Base-by-base conservation (phyloP, 2,113 vertebrate genomes). In the Ophthalmotilapia sp. region DNA sequence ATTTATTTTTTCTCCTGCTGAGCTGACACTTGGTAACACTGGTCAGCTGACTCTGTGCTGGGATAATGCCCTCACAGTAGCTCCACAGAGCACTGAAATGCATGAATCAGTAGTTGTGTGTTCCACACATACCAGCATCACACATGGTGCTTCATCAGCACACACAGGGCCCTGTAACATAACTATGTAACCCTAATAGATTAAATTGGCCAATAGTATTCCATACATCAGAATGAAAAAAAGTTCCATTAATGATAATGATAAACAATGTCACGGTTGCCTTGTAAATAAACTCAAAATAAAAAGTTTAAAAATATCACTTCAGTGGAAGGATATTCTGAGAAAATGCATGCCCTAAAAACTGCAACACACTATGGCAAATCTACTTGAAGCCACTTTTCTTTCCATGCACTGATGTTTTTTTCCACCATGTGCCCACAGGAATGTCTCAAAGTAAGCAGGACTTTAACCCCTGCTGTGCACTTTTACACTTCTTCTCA, bases 81-180 rank as follows among this genome's bases (percentile, higher is more conserved):
- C 84, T 79, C 54, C 55, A 51, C 73, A 73, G 53, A 82, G 79
- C 62, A 6, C 21, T 80, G 84, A 90, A 91, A 89, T 90, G 79
- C 84, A 56, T 90, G 91, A 93, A 87, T 94, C 92, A 91, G 94
- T 92, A 90, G 91, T 91, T 90, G 87, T 88, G 88, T 36, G 89
- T 90, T 90, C 84, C 90, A 92, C 82, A 85, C 94, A 96, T 93
- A 89, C 94, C 93, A 88, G 53, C 40, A 40, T 36, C 60, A 88
- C 70, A 82, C 49, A 79, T 87, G 65, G 80, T 90, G 93, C 91
- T 81, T 81, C 58, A 89, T 94, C 93, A 93, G 92, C 92, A 92
- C 2, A 91, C 3, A 17, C 88, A 21, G 33, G 45, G 36, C 13
- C 62, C 55, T 75, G 56, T 33, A 70, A 73, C 60, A 26, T 26